Base-by-base conservation (phyloP, 2,888 invertebrate species). In the Euphydryas editha region DNA sequence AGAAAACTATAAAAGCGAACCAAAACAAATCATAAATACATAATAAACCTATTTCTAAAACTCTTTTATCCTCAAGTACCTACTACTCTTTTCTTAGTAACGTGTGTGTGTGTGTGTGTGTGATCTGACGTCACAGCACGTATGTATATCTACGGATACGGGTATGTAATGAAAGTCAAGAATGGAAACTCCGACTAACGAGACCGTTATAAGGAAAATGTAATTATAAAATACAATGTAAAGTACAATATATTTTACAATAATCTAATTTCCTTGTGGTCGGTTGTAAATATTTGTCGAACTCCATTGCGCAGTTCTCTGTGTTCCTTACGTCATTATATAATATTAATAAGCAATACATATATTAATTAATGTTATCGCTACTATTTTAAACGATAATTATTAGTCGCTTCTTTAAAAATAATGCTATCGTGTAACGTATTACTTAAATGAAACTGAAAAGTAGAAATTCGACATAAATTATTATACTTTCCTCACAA, bases 201-300 rank as follows among this genome's bases (percentile, higher is more conserved):
- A 20, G 18, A 20, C 10, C 11, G n/a, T 15, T 30, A 24, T n/a
- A 24, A 30, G 51, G 42, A n/a, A 24, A 42, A 24, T 10, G 5
- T 39, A 37, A 37, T 39, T 1, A 10, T 21, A 15, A 18, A 15
- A 15, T 51, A 24, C 37, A 54, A 10, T 37, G 13, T 37, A 13
- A 56, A 56, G 47, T 47, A 37, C n/a, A 37, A 17, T 20, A 36
- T 13, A 8, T 18, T 20, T 47, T 13, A 20, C 18, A 20, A 39
- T 17, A 21, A 46, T 20, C 13, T 24, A 8, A 58, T 49, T 49
- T 58, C 24, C 49, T 49, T 39, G 47, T 20, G 18, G 24, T 15
- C 6, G 5, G 62, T 36, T 39, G n/a, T 46, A 47, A 42, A 51
- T 49, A 42, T 58, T 58, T 57, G 20, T 24, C 7, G 8, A 15